These are phyloP conservation scores for Cyprinodon diabolis DNA, from an alignment of 2,797 vertebrate species.

Conservation along the genomic window DNA sequence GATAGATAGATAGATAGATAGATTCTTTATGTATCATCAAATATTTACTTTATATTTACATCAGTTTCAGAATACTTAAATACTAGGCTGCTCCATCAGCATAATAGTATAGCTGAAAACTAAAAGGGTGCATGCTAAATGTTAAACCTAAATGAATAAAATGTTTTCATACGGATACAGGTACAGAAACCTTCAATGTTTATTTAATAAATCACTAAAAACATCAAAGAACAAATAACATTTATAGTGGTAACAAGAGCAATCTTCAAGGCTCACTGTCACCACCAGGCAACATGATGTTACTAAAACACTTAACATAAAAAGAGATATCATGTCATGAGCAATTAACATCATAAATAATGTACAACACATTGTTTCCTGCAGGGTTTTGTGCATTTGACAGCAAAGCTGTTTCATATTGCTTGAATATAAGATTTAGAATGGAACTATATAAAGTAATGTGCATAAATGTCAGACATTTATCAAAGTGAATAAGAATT, in stretches of 20 bases:
- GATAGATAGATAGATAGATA: too few species aligned
- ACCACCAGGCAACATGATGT: slow-evolving; percentile 40
- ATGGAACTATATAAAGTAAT: slow-evolving; percentile 30
- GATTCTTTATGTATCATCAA: neutral
- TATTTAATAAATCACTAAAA: neutral
- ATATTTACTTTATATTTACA: neutral
- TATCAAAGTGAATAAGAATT: slow-evolving; percentile 34
- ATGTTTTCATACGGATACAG: too few species aligned
- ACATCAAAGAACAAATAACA: neutral
- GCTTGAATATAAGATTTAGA: slow-evolving; percentile 35
- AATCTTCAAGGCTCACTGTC: slow-evolving; percentile 13
- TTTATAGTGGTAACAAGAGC: slow-evolving; percentile 2
- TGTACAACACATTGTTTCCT: slow-evolving; percentile 33
- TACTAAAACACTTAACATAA: slow-evolving; percentile 32
- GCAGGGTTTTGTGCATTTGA: slow-evolving; percentile 15
- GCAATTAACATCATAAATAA: slow-evolving; percentile 40
- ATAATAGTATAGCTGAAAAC: neutral
- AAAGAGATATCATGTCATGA: slow-evolving; percentile 35
- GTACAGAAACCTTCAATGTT: neutral
- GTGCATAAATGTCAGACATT: slow-evolving; percentile 33
- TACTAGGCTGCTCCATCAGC: neutral
- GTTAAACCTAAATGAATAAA: neutral
- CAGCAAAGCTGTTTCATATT: slow-evolving; percentile 31
- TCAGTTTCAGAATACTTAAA: neutral
- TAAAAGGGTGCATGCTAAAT: neutral